These are phyloP conservation scores for Naja naja DNA, from an alignment of 2,113 vertebrate genomes.

Conservation along the genomic window DNA sequence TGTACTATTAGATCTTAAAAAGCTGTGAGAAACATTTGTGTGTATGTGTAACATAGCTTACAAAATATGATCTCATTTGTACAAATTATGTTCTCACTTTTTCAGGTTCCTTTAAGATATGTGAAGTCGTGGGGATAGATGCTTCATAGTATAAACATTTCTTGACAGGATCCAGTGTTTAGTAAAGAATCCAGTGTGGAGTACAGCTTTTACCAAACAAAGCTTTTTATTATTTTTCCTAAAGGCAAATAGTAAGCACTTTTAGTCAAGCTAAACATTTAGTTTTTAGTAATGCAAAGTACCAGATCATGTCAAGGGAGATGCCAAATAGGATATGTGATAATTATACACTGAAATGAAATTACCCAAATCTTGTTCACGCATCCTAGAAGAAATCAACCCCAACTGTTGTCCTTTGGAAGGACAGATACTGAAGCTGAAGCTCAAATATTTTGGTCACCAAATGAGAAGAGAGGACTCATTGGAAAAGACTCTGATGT, in stretches of 20 bases:
- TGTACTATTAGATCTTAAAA: neutral
- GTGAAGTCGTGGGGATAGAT: neutral
- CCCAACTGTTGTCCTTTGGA: neutral
- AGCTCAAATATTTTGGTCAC: neutral
- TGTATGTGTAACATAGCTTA: neutral
- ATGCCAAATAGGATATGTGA: neutral
- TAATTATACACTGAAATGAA: neutral
- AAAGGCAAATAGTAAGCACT: neutral
- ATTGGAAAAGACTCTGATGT: neutral
- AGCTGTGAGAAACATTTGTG: neutral
- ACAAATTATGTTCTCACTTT: neutral
- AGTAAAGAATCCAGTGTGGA: neutral
- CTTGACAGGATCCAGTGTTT: neutral
- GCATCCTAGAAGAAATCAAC: neutral
- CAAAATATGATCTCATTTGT: neutral
- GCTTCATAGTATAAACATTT: neutral
- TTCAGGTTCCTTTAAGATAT: neutral
- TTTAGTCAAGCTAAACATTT: neutral
- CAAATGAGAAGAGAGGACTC: neutral
- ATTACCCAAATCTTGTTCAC: neutral
- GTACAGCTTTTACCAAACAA: neutral
- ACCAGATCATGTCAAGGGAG: neutral
- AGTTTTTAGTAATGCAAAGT: neutral
- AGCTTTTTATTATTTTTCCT: neutral
- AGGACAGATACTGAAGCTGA: neutral